A percentile compares a stretch with the other conserved stretches of the same genome.
Conservation (phyloP, 2,113 vertebrate genomes). For the Engystomops pustulosus region DNA sequence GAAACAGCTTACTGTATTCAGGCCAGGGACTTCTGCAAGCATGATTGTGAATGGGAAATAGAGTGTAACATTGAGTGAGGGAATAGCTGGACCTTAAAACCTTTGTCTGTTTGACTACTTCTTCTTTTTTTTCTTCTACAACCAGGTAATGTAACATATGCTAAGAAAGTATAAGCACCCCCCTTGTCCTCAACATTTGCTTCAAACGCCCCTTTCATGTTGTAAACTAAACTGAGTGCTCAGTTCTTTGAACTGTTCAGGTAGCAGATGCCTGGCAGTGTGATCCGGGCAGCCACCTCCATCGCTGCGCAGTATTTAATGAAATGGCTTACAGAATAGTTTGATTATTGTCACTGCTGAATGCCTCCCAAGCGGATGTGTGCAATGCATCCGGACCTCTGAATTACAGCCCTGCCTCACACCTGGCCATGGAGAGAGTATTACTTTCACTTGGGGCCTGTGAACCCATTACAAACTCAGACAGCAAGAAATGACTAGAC, state of each 20-base stretch:
- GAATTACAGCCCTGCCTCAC: slow-evolving; percentile 64
- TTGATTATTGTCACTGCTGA: slow-evolving; percentile 52
- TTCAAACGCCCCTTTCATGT: slow-evolving; percentile 59
- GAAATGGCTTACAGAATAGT: slow-evolving; percentile 50
- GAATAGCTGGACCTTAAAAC: slow-evolving; percentile 47
- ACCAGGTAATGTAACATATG: slow-evolving; percentile 51
- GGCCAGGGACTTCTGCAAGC: slow-evolving; percentile 48
- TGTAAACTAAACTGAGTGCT: slow-evolving; percentile 62
- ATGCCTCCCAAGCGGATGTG: slow-evolving; percentile 44
- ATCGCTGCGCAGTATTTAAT: slow-evolving; percentile 67
- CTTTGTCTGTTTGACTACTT: slow-evolving; percentile 49
- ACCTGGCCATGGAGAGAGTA: slow-evolving; percentile 63
- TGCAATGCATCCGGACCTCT: slow-evolving; percentile 55
- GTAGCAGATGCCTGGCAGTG: slow-evolving; percentile 61
- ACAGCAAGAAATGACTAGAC: slow-evolving; percentile 11
- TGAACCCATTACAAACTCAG: slow-evolving; percentile 44
- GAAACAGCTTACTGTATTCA: slow-evolving; percentile 57
- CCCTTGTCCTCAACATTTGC: slow-evolving; percentile 37
- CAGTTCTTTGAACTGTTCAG: slow-evolving; percentile 61
- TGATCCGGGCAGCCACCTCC: slow-evolving; percentile 57
- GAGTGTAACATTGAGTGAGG: slow-evolving; percentile 51
- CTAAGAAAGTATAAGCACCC: slow-evolving; percentile 46
- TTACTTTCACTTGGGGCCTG: slow-evolving; percentile 61
- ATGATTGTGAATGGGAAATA: slow-evolving; percentile 55
- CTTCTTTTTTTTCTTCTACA: not conserved